Evolutionary conservation across 1,140 invertebrate species (phyloP).

Genomic region (Ceratina japonica): DNA sequence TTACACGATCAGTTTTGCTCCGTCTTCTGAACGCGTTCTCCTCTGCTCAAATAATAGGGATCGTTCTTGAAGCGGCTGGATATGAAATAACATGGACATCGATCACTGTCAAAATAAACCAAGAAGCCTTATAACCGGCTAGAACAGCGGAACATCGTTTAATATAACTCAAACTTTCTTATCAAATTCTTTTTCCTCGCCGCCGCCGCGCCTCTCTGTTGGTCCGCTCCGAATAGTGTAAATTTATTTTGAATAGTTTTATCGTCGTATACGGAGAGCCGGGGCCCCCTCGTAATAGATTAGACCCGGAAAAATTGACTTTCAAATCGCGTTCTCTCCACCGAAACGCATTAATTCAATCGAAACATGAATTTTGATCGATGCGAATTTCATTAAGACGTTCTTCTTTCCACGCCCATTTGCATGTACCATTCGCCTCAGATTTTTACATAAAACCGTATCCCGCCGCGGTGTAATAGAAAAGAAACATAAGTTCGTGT

Average conservation of each 20-base stretch:
- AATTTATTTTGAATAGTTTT: conserved; percentile 42
- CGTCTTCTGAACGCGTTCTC: conserved; percentile 9
- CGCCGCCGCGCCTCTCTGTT: neutral
- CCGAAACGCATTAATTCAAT: conserved; percentile 24
- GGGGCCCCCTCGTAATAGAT: neutral
- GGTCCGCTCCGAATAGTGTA: conserved; percentile 13
- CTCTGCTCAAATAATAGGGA: conserved; percentile 50
- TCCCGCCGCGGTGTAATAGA: neutral
- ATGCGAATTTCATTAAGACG: neutral
- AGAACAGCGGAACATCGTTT: conserved; percentile 54
- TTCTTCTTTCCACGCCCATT: neutral
- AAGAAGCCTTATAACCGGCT: conserved; percentile 42
- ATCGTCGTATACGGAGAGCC: neutral
- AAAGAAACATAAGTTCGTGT: neutral
- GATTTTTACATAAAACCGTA: neutral
- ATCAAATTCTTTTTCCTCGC: conserved; percentile 19
- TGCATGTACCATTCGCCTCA: neutral
- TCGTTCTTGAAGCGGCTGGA: conserved; percentile 49
- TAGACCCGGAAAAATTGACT: conserved; percentile 5
- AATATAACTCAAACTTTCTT: conserved; percentile 60
- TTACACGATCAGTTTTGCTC: conserved; percentile 36
- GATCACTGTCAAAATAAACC: conserved; percentile 64
- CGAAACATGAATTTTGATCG: neutral
- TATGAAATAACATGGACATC: conserved; percentile 63
- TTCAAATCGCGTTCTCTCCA: neutral